Conservation (phyloP, 2,888 invertebrate species). For the Lasioglossum vierecki region DNA sequence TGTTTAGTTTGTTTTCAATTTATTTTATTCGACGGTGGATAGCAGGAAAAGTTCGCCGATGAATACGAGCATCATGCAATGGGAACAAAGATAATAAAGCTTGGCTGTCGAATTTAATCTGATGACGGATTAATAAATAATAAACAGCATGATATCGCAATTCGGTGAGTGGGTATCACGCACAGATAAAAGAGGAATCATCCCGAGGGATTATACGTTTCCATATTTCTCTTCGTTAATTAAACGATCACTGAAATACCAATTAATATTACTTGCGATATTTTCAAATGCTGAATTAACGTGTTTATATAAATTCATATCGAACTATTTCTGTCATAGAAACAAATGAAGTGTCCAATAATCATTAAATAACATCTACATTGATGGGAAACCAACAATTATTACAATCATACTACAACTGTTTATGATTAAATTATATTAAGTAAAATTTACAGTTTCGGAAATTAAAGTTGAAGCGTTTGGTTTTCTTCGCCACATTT, state of each 20-base stretch:
- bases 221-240: constrained; percentile 22
- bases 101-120: constrained; percentile 24
- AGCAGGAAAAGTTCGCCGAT: neutral
- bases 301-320: neutral
- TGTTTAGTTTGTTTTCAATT: neutral
- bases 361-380: neutral
- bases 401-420: neutral
- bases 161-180: neutral
- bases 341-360: neutral
- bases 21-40: neutral
- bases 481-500: neutral
- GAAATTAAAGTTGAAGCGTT: neutral
- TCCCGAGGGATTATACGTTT: constrained; percentile 11
- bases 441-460: neutral
- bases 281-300: neutral
- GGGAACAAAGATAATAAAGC: neutral
- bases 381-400: neutral
- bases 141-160: constrained; percentile 17
- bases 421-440: neutral
- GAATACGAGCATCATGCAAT: neutral
- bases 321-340: neutral
- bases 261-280: constrained; percentile 6
- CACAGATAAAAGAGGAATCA: constrained; percentile 24
- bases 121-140: constrained; percentile 39
- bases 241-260: constrained; percentile 9